These are phyloP conservation scores for Mormyrops boulengeri DNA, from an alignment of 2,797 vertebrate genomes.

Conservation along the genomic window DNA sequence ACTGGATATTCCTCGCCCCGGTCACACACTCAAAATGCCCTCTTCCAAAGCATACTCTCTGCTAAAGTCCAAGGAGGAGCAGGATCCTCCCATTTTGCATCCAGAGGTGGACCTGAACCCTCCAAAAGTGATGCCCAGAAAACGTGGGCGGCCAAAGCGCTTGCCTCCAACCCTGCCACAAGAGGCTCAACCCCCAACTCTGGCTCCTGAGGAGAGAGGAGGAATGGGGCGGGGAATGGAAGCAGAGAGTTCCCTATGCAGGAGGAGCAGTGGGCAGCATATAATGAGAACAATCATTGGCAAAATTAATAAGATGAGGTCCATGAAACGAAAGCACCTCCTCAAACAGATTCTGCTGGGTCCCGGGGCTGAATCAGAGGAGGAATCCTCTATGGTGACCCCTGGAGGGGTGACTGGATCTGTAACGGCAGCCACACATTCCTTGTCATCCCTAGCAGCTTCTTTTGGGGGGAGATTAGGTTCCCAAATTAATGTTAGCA, in stretches of 20 bases:
- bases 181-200: slow-evolving; percentile 82
- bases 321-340: slow-evolving; percentile 87
- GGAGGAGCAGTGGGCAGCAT: slow-evolving; percentile 87
- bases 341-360: slow-evolving; percentile 85
- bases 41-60: slow-evolving; percentile 87
- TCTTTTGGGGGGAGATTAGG: slow-evolving; percentile 88
- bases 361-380: slow-evolving; percentile 47
- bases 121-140: slow-evolving; percentile 82
- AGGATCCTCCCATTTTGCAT: slow-evolving; percentile 91
- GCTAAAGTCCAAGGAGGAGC: slow-evolving; percentile 84
- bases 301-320: slow-evolving; percentile 99
- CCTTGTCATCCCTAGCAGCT: slow-evolving; percentile 83
- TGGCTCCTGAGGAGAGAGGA: slow-evolving; percentile 65
- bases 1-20: slow-evolving; percentile 74
- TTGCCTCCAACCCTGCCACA: slow-evolving; percentile 76
- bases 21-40: slow-evolving; percentile 75
- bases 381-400: slow-evolving; percentile 51
- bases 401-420: slow-evolving; percentile 37
- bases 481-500: slow-evolving; percentile 97
- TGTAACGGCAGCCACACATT: slow-evolving; percentile 55
- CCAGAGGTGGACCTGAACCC: slow-evolving; percentile 91
- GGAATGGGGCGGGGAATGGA: slow-evolving; percentile 54
- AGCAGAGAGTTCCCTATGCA: slow-evolving; percentile 71
- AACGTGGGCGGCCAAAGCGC: slow-evolving; percentile 89
- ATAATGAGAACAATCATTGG: slow-evolving; percentile 95